Evolutionary conservation across 2,888 invertebrate species (phyloP), one percentile per base, ranked within the genome.

Genomic region (Pyrrhosoma nymphula): DNA sequence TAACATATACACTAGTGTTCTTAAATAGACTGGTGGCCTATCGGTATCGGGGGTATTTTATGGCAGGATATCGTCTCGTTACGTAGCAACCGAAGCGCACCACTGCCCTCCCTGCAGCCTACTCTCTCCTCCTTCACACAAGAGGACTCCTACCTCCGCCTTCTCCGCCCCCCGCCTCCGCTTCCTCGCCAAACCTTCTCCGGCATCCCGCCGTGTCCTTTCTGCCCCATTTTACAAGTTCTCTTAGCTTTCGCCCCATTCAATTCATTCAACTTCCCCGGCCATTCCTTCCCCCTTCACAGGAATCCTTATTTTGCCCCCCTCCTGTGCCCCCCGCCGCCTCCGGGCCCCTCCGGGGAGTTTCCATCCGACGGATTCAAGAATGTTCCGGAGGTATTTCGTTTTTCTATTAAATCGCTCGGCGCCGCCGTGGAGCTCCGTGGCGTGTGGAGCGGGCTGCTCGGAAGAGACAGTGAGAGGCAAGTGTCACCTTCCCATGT

Each of bases 151-250:
- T 20, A 12, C 8, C 82, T 35, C 35, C 2, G 3, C 35, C 2
- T 14, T 3, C 14, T 18, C 35, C 16, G 2, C 8, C 47, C 47
- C 47, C 8, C 8, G 47, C 35, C 18, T 18, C 82, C 26, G 35
- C 82, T n/a, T 12, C 4, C 18, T 82, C 82, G 35, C 60, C 3
- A 82, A 82, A 82, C 82, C 14, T 26, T 69, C 26, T 18, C 82
- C 18, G 82, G 82, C 82, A 82, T 82, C 82, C 82, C 35, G 30
- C 30, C 30, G 35, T 82, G 16, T 82, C 82, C 30, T 82, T 82
- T 82, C 82, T n/a, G 26, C 82, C 82, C 82, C 82, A 82, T 82
- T 82, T 82, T 82, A 30, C 35, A 82, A 82, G 82, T 82, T 82
- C 35, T 35, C 82, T 82, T 35, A 82, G 30, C 18, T 82, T 30